phyloP scores from a whole-genome alignment of 2,888 invertebrate genomes.

The Oscheius sp. region DNA sequence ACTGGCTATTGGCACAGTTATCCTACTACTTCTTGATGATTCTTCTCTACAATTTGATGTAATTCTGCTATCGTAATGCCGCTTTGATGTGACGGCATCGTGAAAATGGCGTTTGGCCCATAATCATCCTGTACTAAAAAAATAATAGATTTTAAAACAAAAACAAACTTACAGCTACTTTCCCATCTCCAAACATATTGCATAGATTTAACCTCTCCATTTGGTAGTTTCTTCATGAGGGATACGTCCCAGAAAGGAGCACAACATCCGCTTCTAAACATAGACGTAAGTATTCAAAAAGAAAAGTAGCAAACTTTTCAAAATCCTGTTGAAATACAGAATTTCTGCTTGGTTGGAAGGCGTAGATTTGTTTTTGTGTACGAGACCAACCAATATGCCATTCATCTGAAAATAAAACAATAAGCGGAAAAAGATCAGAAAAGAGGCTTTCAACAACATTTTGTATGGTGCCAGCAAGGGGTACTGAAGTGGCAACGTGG shows the following conservation, averaged over 20 bases:
- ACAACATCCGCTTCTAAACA: conserved; percentile 1
- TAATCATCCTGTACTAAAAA: conserved; percentile 29
- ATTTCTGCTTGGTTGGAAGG: conserved; percentile 22
- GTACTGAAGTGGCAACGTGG: not conserved
- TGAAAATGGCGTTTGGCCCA: conserved; percentile 34
- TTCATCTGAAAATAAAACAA: conserved; percentile 35
- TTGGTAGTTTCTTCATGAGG: conserved; percentile 33
- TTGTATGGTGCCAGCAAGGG: not conserved
- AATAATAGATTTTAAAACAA: not conserved
- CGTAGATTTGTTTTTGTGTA: conserved; percentile 36
- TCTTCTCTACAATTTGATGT: no score
- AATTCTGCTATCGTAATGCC: conserved; percentile 30
- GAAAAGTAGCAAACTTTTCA: conserved; percentile 19
- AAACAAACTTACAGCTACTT: conserved; percentile 14
- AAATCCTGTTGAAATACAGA: conserved; percentile 42
- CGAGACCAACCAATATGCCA: conserved; percentile 47
- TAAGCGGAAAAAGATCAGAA: not conserved
- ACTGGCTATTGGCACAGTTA: not conserved
- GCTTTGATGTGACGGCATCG: conserved; percentile 18
- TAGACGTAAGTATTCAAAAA: not conserved
- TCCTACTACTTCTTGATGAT: not conserved
- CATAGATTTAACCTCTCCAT: not conserved
- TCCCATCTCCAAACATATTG: conserved; percentile 38
- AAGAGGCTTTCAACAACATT: no score
- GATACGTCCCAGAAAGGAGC: conserved; percentile 50